Base-by-base conservation (phyloP, 2,888 invertebrate species). In the Drosophila subsilvestris region DNA sequence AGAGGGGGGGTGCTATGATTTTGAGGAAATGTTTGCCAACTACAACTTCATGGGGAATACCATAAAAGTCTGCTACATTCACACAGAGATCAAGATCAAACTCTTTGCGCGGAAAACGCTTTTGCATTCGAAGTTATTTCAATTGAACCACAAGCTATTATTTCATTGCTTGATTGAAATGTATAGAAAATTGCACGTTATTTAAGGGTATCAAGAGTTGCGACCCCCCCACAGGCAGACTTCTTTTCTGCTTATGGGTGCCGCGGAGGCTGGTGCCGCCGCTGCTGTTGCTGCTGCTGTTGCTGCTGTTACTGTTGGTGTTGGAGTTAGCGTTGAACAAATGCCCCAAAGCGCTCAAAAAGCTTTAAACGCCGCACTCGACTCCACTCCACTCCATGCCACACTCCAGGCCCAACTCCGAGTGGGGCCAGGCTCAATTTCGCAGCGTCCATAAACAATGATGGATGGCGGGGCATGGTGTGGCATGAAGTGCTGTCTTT, bases 261-360 rank as follows among this genome's bases (percentile, higher is more conserved):
- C 9, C 61, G 44, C 61, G 25, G 1, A 25, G 25, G 25, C 43
- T 48, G 51, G 44, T 58, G 55, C 9, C 61, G 37, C 71, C 49
- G 29, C 17, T 54, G 20, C 60, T 51, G 69, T 45, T 48, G 43
- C 17, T 17, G 20, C 10, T 61, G 60, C 20, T 25, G 58, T n/a
- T 63, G 37, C 1, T 57, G 47, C 45, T 25, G 37, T 25, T 12
- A 49, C 55, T 42, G 51, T 10, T 62, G 59, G 62, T 66, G 59
- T 57, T 68, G 74, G 74, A 78, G 72, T 79, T 81, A 83, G 58
- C 75, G 77, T 73, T 89, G 75, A 81, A 87, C 87, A 81, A 88
- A 83, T 85, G 88, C 85, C 85, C 88, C 87, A 89, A 85, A 90
- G 89, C 90, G 81, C 90, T 89, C 88, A 80, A 84, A 71, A 79